phyloP scores from a whole-genome alignment of 2,113 vertebrate species.

The Poecilia latipinna region DNA sequence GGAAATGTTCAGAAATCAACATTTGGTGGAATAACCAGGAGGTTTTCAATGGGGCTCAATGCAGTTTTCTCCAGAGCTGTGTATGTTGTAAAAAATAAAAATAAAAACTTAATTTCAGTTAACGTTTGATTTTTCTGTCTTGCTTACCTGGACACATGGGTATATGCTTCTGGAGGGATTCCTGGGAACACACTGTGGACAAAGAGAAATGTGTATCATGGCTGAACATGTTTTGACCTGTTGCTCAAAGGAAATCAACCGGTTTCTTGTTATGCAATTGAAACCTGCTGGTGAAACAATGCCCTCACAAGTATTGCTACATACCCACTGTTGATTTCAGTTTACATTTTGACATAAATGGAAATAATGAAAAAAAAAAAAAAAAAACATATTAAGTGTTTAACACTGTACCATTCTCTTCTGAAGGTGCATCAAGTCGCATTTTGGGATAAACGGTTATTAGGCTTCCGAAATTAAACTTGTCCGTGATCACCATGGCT shows the following conservation, averaged over 20 bases:
- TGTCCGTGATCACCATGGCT: constrained; percentile 46
- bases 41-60: no score
- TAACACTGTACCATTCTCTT: constrained; percentile 55
- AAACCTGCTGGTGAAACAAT: background rate
- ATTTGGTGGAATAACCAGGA: no score
- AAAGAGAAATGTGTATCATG: constrained; percentile 15
- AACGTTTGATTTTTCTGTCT: background rate
- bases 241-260: background rate
- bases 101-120: background rate
- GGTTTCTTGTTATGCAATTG: background rate
- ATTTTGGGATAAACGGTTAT: constrained; percentile 6
- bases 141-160: constrained; percentile 62
- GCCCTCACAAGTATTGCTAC: background rate
- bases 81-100: background rate
- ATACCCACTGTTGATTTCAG: background rate
- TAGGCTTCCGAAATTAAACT: constrained; percentile 55
- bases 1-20: no score
- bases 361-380: no score
- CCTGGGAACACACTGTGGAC: constrained; percentile 62
- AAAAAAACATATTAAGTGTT: background rate
- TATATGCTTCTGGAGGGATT: constrained; percentile 15
- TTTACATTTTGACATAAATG: background rate
- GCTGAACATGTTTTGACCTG: background rate
- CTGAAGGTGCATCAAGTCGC: constrained; percentile 40
- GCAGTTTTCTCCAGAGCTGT: no score